Evolutionary conservation across 2,888 invertebrate species (phyloP), one percentile per base, ranked within the genome.

Genomic region (Drosophila mayaguana): DNA sequence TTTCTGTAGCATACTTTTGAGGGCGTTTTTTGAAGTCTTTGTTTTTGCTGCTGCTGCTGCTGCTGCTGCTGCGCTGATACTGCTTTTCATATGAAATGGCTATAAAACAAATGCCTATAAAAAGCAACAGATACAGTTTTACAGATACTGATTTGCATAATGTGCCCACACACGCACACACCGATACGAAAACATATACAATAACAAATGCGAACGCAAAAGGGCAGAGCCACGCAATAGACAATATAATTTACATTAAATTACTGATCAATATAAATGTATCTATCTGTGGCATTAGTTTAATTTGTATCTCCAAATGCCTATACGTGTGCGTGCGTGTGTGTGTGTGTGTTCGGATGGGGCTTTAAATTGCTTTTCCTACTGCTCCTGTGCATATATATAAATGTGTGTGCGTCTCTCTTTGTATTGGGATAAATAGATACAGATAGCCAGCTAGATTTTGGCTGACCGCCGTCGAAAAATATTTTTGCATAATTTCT

Each of bases 221-320:
- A 66, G 54, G 65, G 57, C 61, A 62, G 57, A 53, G 42, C 43
- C 55, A 69, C 60, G 69, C 65, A 72, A 80, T 75, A 83, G 78
- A 78, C 86, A 81, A 81, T 83, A 85, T 88, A 85, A 88, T 88
- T 86, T 85, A 88, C 86, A 85, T 85, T 86, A 83, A 88, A 88
- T 88, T 83, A 81, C 84, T 86, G 86, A 86, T 88, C 88, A 85
- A 88, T 88, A 86, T 83, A 85, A 86, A 84, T 88, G 88, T 84
- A 88, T 86, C 83, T 78, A 80, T 71, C 69, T 56, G 48, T 75
- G 75, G 87, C 83, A 84, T 86, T 83, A 83, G 88, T 88, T 83
- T 85, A 83, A 83, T 88, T 83, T 88, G 88, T 77, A 85, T 71
- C 43, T 77, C 20, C 55, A 28, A 56, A 22, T 63, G n/a, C 38